Evolutionary conservation across 2,888 invertebrate species (phyloP).

Genomic region (Eupithecia tripunctaria): DNA sequence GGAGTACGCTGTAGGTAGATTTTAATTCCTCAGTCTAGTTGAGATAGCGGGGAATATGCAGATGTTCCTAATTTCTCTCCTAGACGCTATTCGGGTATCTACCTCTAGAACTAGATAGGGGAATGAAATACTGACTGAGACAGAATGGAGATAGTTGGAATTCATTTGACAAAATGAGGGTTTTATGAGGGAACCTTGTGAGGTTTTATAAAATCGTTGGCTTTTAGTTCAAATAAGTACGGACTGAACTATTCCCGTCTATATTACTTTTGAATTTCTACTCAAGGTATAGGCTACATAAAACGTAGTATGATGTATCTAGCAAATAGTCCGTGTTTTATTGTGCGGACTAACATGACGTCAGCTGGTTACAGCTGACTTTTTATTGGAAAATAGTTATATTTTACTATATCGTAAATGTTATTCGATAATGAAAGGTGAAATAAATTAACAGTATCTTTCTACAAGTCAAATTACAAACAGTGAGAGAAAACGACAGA

Average conservation of each 20-base stretch:
- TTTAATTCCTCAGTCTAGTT: conserved; percentile 33
- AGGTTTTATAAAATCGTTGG: neutral
- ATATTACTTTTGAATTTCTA: neutral
- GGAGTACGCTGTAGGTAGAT: conserved; percentile 24
- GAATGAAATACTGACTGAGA: conserved; percentile 2
- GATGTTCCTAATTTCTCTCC: conserved; percentile 28
- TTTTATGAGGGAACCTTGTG: neutral
- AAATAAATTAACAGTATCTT: neutral
- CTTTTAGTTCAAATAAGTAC: neutral
- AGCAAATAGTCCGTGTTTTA: neutral
- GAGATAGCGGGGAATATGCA: conserved; percentile 32
- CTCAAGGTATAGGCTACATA: neutral
- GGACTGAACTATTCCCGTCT: neutral
- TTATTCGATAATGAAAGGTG: neutral
- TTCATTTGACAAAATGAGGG: neutral
- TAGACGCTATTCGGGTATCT: conserved; percentile 21
- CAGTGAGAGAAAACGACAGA: conserved; percentile 18
- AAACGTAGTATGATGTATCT: too few species aligned
- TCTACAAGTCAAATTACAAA: neutral
- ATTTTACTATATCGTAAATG: neutral
- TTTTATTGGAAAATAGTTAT: too few species aligned
- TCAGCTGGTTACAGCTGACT: too few species aligned
- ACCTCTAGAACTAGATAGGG: conserved; percentile 16
- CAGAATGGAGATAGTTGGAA: conserved; percentile 11
- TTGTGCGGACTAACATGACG: too few species aligned